Evolutionary conservation across 2,888 invertebrate genomes (phyloP).

Genomic region (Physocephala rufipes): DNA sequence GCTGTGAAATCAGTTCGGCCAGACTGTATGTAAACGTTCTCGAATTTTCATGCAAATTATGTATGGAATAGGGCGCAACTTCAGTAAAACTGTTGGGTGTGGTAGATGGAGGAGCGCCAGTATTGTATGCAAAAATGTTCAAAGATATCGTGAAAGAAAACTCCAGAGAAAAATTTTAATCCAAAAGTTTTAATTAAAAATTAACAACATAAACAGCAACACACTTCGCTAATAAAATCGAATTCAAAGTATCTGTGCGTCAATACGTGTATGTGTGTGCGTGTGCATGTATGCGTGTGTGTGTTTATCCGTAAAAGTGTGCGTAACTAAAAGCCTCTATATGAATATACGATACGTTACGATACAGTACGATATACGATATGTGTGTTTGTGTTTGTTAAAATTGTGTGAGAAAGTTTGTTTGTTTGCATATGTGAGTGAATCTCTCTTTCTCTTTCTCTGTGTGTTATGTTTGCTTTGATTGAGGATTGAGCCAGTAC

Average conservation of each 20-base stretch:
- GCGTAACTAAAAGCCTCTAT: no score
- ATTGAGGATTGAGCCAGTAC: no score
- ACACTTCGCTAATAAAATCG: slow-evolving; percentile 23
- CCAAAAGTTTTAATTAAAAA: slow-evolving; percentile 10
- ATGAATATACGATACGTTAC: no score
- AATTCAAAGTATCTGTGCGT: background rate
- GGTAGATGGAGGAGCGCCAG: slow-evolving; percentile 45
- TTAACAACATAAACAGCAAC: slow-evolving; percentile 10
- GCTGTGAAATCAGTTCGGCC: slow-evolving; percentile 2
- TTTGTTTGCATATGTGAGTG: no score
- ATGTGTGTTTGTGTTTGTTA: no score
- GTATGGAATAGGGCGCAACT: background rate
- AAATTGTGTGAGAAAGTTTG: no score
- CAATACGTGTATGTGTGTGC: background rate
- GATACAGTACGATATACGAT: no score
- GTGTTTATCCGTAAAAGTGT: background rate
- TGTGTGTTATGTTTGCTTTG: no score
- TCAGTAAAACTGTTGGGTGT: slow-evolving; percentile 16
- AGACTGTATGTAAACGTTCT: background rate
- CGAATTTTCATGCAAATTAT: background rate
- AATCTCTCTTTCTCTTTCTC: no score
- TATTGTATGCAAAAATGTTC: slow-evolving; percentile 49
- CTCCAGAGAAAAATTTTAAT: background rate
- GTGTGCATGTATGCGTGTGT: background rate
- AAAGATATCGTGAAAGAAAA: background rate